Percentiles rank a stretch among this genome's conserved stretches.
Evolutionary conservation across 1,140 invertebrate genomes (phyloP).

Genomic region (Drosophila ananassae): DNA sequence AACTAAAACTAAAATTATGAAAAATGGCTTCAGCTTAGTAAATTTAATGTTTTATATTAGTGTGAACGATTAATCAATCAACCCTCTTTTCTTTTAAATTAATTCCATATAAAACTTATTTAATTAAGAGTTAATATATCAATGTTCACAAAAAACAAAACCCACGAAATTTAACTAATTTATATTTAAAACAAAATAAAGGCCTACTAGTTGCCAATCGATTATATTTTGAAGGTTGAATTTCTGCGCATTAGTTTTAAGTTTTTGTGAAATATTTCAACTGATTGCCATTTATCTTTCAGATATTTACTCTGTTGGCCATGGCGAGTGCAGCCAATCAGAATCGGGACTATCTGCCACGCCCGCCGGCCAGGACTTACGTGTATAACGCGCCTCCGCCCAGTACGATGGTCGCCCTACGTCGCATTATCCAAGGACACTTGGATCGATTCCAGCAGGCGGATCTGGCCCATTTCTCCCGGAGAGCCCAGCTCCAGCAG

Average conservation of each 20-base stretch:
- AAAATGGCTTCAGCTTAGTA: too few species aligned
- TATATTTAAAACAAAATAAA: background rate
- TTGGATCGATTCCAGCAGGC: slow-evolving; percentile 64
- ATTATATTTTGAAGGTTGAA: background rate
- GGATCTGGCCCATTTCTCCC: slow-evolving; percentile 40
- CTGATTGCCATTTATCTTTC: slow-evolving; percentile 49
- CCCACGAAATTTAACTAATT: background rate
- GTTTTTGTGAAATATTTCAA: slow-evolving; percentile 2
- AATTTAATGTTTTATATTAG: too few species aligned
- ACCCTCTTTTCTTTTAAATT: background rate
- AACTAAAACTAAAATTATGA: too few species aligned
- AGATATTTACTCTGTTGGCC: slow-evolving; percentile 53
- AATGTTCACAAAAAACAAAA: background rate
- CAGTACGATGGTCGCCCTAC: slow-evolving; percentile 57
- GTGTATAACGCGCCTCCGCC: slow-evolving; percentile 44
- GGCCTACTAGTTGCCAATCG: background rate
- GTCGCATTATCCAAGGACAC: slow-evolving; percentile 62
- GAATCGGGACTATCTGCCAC: slow-evolving; percentile 52
- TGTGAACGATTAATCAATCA: background rate
- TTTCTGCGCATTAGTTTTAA: background rate
- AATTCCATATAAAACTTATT: too few species aligned
- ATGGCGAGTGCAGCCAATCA: slow-evolving; percentile 27
- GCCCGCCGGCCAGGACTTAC: slow-evolving; percentile 40
- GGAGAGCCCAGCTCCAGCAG: slow-evolving; percentile 11
- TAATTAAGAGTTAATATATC: background rate